Conservation (phyloP, 1,140 invertebrate genomes). For the Heliconius hermathena region DNA sequence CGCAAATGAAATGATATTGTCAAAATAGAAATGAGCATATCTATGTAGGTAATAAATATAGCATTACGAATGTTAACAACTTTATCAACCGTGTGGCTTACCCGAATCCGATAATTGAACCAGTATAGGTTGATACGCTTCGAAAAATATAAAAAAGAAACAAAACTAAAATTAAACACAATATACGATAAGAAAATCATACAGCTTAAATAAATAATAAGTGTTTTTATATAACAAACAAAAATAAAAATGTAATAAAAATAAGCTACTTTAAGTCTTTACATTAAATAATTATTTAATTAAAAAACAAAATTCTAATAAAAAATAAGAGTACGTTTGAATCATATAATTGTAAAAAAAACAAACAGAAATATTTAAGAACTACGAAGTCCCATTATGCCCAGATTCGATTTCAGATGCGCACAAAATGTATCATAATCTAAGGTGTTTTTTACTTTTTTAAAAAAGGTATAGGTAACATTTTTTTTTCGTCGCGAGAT, state of each 20-base stretch:
- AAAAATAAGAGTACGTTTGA: too few species aligned
- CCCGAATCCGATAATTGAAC: slow-evolving; percentile 72
- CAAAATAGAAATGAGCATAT: not conserved
- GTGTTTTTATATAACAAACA: not conserved
- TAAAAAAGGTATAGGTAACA: too few species aligned
- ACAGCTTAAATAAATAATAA: not conserved
- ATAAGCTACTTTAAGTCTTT: not conserved
- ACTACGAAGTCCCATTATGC: not conserved
- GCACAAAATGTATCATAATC: not conserved
- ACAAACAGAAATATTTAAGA: not conserved
- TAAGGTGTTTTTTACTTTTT: too few species aligned
- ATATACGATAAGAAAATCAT: slow-evolving; percentile 15
- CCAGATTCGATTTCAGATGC: not conserved
- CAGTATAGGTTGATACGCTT: slow-evolving; percentile 64
- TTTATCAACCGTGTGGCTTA: slow-evolving; percentile 49
- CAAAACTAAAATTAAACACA: slow-evolving; percentile 28
- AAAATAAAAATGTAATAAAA: not conserved
- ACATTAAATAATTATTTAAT: not conserved
- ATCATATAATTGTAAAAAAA: too few species aligned
- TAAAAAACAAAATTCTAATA: not conserved
- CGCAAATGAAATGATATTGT: not conserved
- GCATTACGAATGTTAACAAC: not conserved
- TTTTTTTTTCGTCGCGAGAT: too few species aligned
- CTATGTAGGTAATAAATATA: not conserved
- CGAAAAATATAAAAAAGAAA: slow-evolving; percentile 42